Evolutionary conservation across 2,797 vertebrate species (phyloP).

Genomic region (Bradypodion pumilum): DNA sequence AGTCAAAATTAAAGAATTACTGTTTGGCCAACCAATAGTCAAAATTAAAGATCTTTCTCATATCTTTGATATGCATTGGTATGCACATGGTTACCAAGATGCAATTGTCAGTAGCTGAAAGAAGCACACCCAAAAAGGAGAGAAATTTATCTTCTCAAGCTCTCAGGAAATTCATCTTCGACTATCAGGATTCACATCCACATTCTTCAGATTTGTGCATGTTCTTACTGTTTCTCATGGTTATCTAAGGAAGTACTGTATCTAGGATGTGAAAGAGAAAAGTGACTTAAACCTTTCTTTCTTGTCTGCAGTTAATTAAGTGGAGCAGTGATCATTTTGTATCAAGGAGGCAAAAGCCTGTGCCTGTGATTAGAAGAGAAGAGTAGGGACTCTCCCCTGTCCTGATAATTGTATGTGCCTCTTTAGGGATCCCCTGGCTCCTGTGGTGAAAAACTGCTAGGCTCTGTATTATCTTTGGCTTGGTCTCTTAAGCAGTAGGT

Average conservation of each 20-base stretch:
- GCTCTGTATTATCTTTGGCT: slow-evolving; percentile 33
- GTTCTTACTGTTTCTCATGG: background rate
- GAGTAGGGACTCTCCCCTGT: background rate
- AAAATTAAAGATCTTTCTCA: background rate
- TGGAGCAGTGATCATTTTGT: slow-evolving; percentile 1
- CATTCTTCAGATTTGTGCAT: background rate
- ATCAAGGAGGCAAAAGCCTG: background rate
- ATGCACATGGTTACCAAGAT: background rate
- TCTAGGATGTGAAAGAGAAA: background rate
- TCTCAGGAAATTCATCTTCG: background rate
- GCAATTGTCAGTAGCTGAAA: background rate
- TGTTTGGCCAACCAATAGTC: too few species aligned
- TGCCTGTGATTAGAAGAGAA: background rate
- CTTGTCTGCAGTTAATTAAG: background rate
- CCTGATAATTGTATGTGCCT: background rate
- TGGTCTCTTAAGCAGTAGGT: slow-evolving; percentile 39
- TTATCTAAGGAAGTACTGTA: background rate
- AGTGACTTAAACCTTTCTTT: background rate
- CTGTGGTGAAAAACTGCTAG: background rate
- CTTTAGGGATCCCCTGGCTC: background rate
- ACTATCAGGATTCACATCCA: background rate
- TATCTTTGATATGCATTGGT: background rate
- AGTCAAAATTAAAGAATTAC: background rate
- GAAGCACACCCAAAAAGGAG: background rate
- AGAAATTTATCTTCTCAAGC: background rate